Conservation (phyloP, 1,140 invertebrate genomes). For the Diuraphis noxia region DNA sequence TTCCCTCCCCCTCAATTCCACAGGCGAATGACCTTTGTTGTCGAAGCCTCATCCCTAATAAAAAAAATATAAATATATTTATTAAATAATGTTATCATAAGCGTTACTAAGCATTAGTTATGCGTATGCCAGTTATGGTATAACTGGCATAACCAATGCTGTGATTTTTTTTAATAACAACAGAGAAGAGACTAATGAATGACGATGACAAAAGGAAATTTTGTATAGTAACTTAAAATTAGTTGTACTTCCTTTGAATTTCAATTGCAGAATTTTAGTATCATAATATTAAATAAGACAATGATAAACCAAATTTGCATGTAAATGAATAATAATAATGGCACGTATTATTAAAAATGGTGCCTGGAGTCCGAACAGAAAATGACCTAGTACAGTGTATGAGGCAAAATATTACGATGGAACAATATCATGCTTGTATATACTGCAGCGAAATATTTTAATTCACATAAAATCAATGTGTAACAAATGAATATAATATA, state of each 20-base stretch:
- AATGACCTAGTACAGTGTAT: not conserved
- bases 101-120: not conserved
- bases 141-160: not conserved
- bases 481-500: too few species aligned
- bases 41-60: too few species aligned
- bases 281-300: constrained; percentile 22
- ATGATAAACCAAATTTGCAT: constrained; percentile 15
- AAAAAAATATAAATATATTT: too few species aligned
- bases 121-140: too few species aligned
- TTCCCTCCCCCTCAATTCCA: too few species aligned
- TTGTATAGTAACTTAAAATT: constrained; percentile 21
- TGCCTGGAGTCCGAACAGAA: not conserved
- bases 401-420: not conserved
- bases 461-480: not conserved
- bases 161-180: not conserved
- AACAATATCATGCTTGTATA: not conserved
- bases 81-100: not conserved
- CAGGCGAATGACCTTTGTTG: too few species aligned
- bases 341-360: not conserved
- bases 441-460: not conserved
- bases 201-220: not conserved
- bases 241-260: not conserved
- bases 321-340: constrained; percentile 34
- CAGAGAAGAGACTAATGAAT: not conserved
- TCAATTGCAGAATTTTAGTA: constrained; percentile 8